phyloP scores from a whole-genome alignment of 37 sponge, comb jelly and placozoan genomes.

The Diacarnus erythraeanus region DNA sequence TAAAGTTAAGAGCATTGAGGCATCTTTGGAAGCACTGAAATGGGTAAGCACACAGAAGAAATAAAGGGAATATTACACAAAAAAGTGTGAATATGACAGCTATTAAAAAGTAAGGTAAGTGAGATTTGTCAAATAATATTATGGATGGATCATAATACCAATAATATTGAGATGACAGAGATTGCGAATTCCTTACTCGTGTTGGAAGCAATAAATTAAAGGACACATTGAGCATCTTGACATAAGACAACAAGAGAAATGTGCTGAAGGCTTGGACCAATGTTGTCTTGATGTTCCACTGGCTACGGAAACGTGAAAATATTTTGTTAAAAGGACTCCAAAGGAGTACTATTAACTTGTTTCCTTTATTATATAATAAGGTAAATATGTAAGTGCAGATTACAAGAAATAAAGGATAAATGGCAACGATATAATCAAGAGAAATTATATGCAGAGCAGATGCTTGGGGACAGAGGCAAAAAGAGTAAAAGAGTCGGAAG shows the following conservation, averaged over 20 bases:
- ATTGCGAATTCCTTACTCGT: not conserved
- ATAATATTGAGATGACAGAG: not conserved
- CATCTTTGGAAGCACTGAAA: not conserved
- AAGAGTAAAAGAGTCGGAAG: not conserved
- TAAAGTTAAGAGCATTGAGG: not conserved
- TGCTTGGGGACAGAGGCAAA: not conserved
- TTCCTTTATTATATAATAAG: not conserved
- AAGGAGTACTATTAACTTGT: not conserved
- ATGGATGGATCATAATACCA: not conserved
- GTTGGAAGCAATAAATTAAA: conserved; percentile 1
- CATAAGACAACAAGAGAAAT: not conserved
- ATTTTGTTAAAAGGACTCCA: not conserved
- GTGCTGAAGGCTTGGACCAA: not conserved
- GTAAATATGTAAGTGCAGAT: not conserved
- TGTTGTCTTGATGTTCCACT: not conserved
- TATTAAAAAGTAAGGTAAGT: not conserved
- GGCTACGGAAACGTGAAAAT: not conserved
- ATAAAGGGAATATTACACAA: not conserved
- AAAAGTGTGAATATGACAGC: not conserved
- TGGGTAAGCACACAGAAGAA: not conserved
- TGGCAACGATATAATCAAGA: not conserved
- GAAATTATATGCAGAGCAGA: not conserved
- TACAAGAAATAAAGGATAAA: not conserved
- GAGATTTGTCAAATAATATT: not conserved
- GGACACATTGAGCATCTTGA: not conserved